These are phyloP conservation scores for Orussus abietinus DNA, from an alignment of 1,140 invertebrate genomes.

Conservation along the genomic window DNA sequence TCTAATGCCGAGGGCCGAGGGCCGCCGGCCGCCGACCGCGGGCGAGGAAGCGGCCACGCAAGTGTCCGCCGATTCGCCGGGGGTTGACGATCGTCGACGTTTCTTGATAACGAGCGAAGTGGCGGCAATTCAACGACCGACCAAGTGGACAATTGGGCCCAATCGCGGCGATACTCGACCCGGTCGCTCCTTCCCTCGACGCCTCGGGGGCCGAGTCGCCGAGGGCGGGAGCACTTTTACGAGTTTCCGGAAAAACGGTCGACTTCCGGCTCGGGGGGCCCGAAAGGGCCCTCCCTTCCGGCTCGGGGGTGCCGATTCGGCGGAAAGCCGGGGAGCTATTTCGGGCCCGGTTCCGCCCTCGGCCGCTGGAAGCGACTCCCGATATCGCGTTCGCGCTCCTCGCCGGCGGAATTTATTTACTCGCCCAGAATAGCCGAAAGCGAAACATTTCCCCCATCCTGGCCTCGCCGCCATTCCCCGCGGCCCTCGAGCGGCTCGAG, in stretches of 20 bases:
- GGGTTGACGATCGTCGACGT: constrained; percentile 17
- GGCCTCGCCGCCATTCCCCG: background rate
- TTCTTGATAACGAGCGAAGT: constrained; percentile 26
- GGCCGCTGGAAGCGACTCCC: constrained; percentile 3
- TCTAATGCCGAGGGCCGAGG: too few species aligned
- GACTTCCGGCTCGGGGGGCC: constrained; percentile 9
- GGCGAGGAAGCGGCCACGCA: too few species aligned
- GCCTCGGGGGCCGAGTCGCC: too few species aligned
- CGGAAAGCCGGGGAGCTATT: constrained; percentile 11
- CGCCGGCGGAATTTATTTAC: constrained; percentile 9
- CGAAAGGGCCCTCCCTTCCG: too few species aligned
- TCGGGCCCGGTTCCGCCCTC: background rate
- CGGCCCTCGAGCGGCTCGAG: constrained; percentile 8
- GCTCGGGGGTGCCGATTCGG: constrained; percentile 1
- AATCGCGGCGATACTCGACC: constrained; percentile 48
- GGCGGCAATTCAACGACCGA: constrained; percentile 47
- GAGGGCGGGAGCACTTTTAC: too few species aligned
- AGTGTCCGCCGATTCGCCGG: too few species aligned
- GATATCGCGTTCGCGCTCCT: constrained; percentile 15
- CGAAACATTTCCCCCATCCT: background rate
- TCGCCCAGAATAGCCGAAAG: constrained; percentile 2
- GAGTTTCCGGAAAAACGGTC: too few species aligned
- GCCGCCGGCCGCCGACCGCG: too few species aligned
- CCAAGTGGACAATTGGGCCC: constrained; percentile 55
- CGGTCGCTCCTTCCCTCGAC: constrained; percentile 15